Conservation (phyloP, 2,113 vertebrate species). For the Cromileptes altivelis region DNA sequence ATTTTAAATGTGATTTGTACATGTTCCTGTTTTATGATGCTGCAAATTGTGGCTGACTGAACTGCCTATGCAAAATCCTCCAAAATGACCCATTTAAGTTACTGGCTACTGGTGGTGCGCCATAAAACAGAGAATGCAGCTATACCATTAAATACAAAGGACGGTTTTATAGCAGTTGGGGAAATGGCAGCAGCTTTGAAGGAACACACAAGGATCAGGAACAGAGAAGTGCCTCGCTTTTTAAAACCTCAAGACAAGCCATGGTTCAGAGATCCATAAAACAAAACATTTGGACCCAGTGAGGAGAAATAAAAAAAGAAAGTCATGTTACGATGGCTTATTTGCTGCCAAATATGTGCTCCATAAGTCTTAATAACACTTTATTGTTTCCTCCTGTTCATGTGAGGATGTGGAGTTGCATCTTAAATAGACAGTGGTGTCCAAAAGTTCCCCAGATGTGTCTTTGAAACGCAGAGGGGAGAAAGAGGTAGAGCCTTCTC, state of each 20-base stretch:
- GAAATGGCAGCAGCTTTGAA: conserved; percentile 61
- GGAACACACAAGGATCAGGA: conserved; percentile 51
- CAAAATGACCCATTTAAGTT: conserved; percentile 44
- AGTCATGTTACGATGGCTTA: conserved; percentile 37
- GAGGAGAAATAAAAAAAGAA: conserved; percentile 13
- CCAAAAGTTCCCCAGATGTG: conserved; percentile 54
- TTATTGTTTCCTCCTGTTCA: conserved; percentile 69
- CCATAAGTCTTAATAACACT: conserved; percentile 59
- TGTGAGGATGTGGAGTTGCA: conserved; percentile 55
- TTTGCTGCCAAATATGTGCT: conserved; percentile 69
- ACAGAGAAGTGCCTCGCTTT: conserved; percentile 52
- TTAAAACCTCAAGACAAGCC: conserved; percentile 53
- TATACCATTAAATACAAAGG: conserved; percentile 56
- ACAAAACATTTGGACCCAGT: conserved; percentile 52
- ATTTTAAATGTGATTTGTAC: conserved; percentile 39
- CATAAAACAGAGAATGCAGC: conserved; percentile 62
- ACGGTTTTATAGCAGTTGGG: conserved; percentile 61
- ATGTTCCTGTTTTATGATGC: conserved; percentile 37
- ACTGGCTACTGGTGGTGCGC: conserved; percentile 45
- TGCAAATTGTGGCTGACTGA: conserved; percentile 18
- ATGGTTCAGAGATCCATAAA: conserved; percentile 63
- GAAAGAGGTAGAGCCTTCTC: conserved; percentile 23
- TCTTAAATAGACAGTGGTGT: conserved; percentile 58
- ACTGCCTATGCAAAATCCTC: conserved; percentile 29
- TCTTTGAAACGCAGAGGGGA: conserved; percentile 33